Evolutionary conservation across 1,140 invertebrate genomes (phyloP).

Genomic region (Yoshiicerus persimilis): DNA sequence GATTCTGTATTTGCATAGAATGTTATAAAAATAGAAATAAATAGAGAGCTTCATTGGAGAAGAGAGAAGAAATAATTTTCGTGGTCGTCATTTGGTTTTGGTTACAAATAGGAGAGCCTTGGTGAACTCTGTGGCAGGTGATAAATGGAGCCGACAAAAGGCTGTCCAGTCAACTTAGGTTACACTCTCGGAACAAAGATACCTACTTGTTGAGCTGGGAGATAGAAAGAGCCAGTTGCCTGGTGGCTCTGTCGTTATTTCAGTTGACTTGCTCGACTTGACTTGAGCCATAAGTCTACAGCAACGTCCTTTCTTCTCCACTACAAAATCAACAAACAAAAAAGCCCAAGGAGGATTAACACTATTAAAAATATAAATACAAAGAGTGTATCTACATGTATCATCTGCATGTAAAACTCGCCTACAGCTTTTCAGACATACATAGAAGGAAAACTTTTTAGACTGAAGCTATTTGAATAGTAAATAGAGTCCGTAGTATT

Average conservation of each 20-base stretch:
- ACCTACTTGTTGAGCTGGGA: background rate
- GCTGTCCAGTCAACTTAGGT: background rate
- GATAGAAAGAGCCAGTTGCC: background rate
- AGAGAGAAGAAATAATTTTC: background rate
- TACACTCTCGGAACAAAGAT: background rate
- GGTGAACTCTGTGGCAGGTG: background rate
- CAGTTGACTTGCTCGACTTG: background rate
- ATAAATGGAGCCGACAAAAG: constrained; percentile 22
- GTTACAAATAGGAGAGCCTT: background rate
- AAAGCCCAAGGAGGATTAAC: background rate
- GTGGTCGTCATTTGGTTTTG: background rate
- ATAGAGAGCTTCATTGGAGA: background rate
- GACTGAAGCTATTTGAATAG: background rate
- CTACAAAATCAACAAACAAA: background rate
- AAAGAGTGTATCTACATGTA: background rate
- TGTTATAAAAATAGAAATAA: background rate
- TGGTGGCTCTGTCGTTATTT: constrained; percentile 14
- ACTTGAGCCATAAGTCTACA: background rate
- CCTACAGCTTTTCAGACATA: background rate
- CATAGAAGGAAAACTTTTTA: background rate
- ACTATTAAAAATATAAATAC: background rate
- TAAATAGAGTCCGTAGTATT: background rate
- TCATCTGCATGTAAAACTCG: background rate
- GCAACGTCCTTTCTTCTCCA: background rate
- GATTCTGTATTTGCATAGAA: background rate